phyloP scores from a whole-genome alignment of 2,113 vertebrate genomes.

The Poeciliopsis prolifica region DNA sequence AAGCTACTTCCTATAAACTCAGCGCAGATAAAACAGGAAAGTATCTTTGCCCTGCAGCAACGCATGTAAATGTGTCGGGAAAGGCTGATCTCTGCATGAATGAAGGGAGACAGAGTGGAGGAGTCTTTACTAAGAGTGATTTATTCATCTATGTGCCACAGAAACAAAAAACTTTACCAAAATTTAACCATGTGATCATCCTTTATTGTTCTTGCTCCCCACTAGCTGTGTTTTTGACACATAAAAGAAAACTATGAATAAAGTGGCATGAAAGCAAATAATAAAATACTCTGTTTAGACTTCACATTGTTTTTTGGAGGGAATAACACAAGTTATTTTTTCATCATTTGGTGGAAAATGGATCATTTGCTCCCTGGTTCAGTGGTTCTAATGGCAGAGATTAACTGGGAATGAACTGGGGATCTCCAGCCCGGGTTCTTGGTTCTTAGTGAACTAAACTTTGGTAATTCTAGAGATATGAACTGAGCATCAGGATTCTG shows the following conservation, averaged over 20 bases:
- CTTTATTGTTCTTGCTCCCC: background rate
- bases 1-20: slow-evolving; percentile 77
- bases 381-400: background rate
- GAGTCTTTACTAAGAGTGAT: slow-evolving; percentile 57
- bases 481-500: background rate
- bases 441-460: no score
- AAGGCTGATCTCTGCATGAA: slow-evolving; percentile 67
- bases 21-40: slow-evolving; percentile 63
- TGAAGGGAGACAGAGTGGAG: slow-evolving; percentile 42
- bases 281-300: background rate
- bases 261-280: background rate
- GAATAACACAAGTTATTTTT: background rate
- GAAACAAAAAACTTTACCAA: background rate
- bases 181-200: background rate
- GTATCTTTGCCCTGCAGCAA: slow-evolving; percentile 57
- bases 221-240: background rate
- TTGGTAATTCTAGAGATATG: background rate
- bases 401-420: no score
- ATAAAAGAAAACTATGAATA: background rate
- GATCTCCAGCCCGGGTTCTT: no score
- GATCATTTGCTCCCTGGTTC: background rate
- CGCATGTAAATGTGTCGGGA: slow-evolving; percentile 67
- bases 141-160: slow-evolving; percentile 75
- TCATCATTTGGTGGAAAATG: background rate
- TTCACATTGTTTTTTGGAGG: background rate